Evolutionary conservation across 2,797 vertebrate genomes (phyloP), one percentile per base, ranked within the genome.

Genomic region (Buceros bicornis): DNA sequence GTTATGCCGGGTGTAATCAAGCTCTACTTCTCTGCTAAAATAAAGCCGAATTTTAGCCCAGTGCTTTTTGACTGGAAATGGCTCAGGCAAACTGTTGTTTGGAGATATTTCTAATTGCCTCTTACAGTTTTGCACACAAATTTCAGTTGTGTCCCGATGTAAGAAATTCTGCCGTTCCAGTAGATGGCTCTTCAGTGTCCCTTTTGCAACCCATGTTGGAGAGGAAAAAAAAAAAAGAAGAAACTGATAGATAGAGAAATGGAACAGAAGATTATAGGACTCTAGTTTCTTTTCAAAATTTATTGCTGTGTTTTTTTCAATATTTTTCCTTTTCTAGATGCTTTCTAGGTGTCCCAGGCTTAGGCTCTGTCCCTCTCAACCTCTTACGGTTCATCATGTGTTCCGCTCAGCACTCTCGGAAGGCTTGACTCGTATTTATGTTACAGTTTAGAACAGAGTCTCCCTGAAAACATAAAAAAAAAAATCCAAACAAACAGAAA

Each of bases 281-380:
- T 85, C 21, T 47, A 31, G 10, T 61, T 69, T 58, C 11, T 78
- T 89, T 70, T 45, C 19, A 22, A 1, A 90, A 45, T 58, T 89
- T 81, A 35, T 47, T 91, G 10, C 37, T 58, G 29, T 6, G 6
- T 60, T 72, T 71, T 71, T 48, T 66, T 5, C 2, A 78, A 26
- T 82, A 48, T 87, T 89, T 94, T 90, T 85, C 20, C 21, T 71
- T 93, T 90, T 80, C 40, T 85, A 69, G 37, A 47, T 90, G 22
- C 83, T 94, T 90, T 85, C 66, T 87, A 77, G 43, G 7, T 80
- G 82, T 82, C 35, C 26, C 70, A 73, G 62, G 29, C 56, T 64
- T 77, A 29, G 20, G 11, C 29, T 90, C 65, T 88, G 33, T 79
- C 31, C 31, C 15, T 71, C 17, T 74, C 61, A 86, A 1, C 57